These are phyloP conservation scores for Eulithis prunata DNA, from an alignment of 2,888 invertebrate species.

Conservation along the genomic window DNA sequence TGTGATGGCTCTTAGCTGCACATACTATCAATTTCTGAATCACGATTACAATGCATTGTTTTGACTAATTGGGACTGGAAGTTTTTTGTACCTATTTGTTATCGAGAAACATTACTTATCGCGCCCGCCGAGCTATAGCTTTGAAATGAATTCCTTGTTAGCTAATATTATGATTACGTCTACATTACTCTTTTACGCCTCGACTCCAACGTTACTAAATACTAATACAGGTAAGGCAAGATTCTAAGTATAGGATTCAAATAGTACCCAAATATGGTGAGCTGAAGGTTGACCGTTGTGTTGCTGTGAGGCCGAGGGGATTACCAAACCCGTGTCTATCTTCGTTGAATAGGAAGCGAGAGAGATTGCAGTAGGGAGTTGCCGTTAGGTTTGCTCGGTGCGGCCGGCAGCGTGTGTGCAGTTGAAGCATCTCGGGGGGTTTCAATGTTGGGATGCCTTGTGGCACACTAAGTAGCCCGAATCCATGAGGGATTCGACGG, in stretches of 20 bases:
- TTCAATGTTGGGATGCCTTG: conserved; percentile 55
- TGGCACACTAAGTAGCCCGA: conserved; percentile 32
- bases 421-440: conserved; percentile 67
- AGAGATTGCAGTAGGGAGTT: conserved; percentile 67
- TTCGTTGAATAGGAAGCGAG: conserved; percentile 73
- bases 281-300: conserved; percentile 74
- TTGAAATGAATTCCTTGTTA: conserved; percentile 8
- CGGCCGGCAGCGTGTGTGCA: conserved; percentile 30
- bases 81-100: background rate
- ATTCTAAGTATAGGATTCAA: conserved; percentile 81
- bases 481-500: conserved; percentile 42
- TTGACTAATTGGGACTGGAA: background rate
- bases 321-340: conserved; percentile 64
- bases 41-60: background rate
- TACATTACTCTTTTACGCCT: conserved; percentile 56
- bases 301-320: conserved; percentile 79
- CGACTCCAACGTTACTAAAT: conserved; percentile 58
- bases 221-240: conserved; percentile 72
- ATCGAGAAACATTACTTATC: background rate
- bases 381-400: conserved; percentile 55
- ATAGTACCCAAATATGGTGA: conserved; percentile 82
- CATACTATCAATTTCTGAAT: conserved; percentile 2
- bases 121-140: background rate
- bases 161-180: conserved; percentile 26
- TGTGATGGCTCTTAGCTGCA: conserved; percentile 15